Evolutionary conservation across 64 coral and sea anemone genomes (phyloP).

Genomic region (Platygyra sinensis): DNA sequence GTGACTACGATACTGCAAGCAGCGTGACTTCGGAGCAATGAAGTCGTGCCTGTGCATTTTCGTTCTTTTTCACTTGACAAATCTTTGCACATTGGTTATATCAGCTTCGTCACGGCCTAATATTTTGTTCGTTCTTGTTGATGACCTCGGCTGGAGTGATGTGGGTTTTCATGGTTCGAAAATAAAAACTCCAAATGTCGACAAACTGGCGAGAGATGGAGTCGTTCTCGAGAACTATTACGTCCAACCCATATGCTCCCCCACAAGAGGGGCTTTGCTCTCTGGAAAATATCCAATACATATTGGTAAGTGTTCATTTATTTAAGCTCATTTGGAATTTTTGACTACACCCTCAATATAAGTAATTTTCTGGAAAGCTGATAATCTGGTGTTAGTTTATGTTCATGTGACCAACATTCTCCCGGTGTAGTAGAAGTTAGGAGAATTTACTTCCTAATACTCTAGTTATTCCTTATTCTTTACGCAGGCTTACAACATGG

Average conservation of each 20-base stretch:
- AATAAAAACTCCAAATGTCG: constrained; percentile 62
- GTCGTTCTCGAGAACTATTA: constrained; percentile 53
- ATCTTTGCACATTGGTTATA: not conserved
- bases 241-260: constrained; percentile 63
- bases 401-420: not conserved
- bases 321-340: too few relatives aligned
- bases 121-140: constrained; percentile 59
- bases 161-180: constrained; percentile 56
- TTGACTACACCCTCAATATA: not conserved
- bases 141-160: constrained; percentile 75
- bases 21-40: not conserved
- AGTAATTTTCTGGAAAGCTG: not conserved
- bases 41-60: not conserved
- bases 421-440: not conserved
- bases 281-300: constrained; percentile 71
- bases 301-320: constrained; percentile 28
- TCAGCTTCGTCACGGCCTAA: constrained; percentile 23
- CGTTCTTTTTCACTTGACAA: not conserved
- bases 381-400: not conserved
- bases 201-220: constrained; percentile 45
- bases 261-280: constrained; percentile 48
- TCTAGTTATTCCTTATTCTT: not conserved
- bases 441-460: not conserved
- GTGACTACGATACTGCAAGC: too few relatives aligned
- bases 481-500: constrained; percentile 83